A percentile compares a stretch with the other conserved stretches of the same genome.
Conservation (phyloP, 1,140 invertebrate species). For the Capitella teleta region DNA sequence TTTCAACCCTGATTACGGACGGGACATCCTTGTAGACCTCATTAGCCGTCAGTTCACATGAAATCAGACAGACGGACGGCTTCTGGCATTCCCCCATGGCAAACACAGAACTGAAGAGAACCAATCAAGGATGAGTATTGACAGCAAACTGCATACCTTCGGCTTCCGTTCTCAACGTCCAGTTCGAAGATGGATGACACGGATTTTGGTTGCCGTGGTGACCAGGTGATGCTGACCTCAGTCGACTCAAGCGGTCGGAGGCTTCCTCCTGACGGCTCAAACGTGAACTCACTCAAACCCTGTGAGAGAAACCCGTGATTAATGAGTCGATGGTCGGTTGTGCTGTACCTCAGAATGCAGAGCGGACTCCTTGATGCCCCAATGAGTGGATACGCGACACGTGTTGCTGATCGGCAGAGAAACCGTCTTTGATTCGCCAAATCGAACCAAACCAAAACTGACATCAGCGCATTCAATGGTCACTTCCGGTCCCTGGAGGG, state of each 20-base stretch:
- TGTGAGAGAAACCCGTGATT: no score
- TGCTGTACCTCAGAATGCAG: background rate
- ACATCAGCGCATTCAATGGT: constrained; percentile 24
- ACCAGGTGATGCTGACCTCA: background rate
- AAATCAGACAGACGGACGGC: constrained; percentile 23
- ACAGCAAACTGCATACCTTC: no score
- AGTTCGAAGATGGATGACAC: background rate
- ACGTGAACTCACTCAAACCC: no score
- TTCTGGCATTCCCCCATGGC: constrained; percentile 28
- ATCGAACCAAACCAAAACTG: constrained; percentile 32
- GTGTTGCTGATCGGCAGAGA: constrained; percentile 25
- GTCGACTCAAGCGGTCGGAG: no score
- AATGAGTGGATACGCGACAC: constrained; percentile 15
- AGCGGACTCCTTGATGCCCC: background rate
- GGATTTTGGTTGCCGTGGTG: background rate
- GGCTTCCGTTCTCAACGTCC: no score
- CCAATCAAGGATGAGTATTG: background rate
- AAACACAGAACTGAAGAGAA: constrained; percentile 19
- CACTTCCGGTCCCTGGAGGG: constrained; percentile 30
- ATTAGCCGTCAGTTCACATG: constrained; percentile 19
- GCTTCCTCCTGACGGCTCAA: no score
- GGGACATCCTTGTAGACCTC: constrained; percentile 25
- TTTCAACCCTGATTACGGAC: constrained; percentile 14
- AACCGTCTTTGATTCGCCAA: constrained; percentile 19
- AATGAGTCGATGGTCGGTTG: no score